A percentile compares a stretch with the other conserved stretches of the same genome.
These are phyloP conservation scores for Heteromyza rotundicornis DNA, from an alignment of 2,888 invertebrate genomes.

Conservation along the genomic window DNA sequence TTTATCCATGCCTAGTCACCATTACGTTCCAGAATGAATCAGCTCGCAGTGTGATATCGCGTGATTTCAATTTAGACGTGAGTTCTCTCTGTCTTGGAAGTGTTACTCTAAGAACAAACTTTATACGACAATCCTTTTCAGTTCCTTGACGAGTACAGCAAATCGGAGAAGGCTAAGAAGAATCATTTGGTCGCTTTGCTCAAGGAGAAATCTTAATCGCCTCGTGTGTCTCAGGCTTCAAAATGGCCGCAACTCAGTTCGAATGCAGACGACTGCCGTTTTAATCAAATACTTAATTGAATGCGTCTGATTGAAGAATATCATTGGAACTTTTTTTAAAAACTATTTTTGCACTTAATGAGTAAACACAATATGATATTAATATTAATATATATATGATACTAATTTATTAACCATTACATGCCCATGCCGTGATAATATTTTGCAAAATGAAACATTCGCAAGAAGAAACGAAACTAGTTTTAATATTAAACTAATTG, in stretches of 20 bases:
- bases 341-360: not conserved
- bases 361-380: too few relatives aligned
- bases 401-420: conserved; percentile 12
- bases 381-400: not conserved
- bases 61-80: conserved; percentile 60
- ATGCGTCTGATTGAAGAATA: too few relatives aligned
- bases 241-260: not conserved
- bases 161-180: conserved; percentile 59
- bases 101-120: conserved; percentile 7
- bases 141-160: conserved; percentile 61
- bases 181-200: conserved; percentile 57
- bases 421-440: conserved; percentile 42
- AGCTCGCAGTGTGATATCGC: conserved; percentile 57
- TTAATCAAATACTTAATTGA: not conserved
- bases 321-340: too few relatives aligned
- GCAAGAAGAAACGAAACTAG: conserved; percentile 20
- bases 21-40: conserved; percentile 58
- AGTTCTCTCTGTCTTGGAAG: conserved; percentile 35
- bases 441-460: conserved; percentile 51
- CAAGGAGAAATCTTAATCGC: conserved; percentile 40
- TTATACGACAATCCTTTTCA: conserved; percentile 34
- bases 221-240: too few relatives aligned
- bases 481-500: conserved; percentile 4
- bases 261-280: conserved; percentile 5
- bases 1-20: conserved; percentile 61